Evolutionary conservation across 2,797 vertebrate species (phyloP).

Genomic region (Furcifer pardalis): DNA sequence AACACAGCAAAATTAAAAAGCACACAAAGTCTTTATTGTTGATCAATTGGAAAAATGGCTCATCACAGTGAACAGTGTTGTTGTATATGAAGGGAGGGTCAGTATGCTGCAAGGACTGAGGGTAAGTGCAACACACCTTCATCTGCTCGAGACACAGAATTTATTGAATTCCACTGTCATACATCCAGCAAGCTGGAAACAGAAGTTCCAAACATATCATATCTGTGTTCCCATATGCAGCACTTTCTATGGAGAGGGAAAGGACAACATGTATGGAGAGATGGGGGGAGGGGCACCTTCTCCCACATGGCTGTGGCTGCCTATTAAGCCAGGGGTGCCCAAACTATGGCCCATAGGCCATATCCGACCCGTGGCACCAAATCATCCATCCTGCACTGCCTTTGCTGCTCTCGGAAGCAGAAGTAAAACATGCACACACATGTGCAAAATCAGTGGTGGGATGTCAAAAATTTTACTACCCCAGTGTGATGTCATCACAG

Average conservation of each 20-base stretch:
- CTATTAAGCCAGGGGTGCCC: not conserved
- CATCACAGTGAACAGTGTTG: not conserved
- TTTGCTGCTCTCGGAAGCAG: too few species aligned
- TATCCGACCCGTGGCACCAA: too few species aligned
- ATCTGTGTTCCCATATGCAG: not conserved
- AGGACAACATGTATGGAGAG: not conserved
- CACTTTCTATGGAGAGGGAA: not conserved
- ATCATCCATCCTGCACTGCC: too few species aligned
- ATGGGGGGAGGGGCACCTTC: too few species aligned
- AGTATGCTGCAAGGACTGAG: not conserved
- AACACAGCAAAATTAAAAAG: not conserved
- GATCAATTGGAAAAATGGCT: not conserved
- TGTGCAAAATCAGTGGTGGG: too few species aligned
- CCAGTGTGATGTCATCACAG: too few species aligned
- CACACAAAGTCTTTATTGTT: constrained; percentile 15
- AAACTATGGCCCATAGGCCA: too few species aligned
- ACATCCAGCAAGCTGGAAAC: not conserved
- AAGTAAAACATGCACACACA: too few species aligned
- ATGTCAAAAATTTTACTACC: too few species aligned
- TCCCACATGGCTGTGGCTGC: not conserved
- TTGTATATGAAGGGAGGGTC: not conserved
- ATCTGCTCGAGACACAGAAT: not conserved
- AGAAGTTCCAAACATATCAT: not conserved
- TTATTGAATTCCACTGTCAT: too few species aligned
- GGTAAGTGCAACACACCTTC: not conserved